Conservation (phyloP, 2,113 vertebrate genomes). For the Lasiurus borealis region DNA sequence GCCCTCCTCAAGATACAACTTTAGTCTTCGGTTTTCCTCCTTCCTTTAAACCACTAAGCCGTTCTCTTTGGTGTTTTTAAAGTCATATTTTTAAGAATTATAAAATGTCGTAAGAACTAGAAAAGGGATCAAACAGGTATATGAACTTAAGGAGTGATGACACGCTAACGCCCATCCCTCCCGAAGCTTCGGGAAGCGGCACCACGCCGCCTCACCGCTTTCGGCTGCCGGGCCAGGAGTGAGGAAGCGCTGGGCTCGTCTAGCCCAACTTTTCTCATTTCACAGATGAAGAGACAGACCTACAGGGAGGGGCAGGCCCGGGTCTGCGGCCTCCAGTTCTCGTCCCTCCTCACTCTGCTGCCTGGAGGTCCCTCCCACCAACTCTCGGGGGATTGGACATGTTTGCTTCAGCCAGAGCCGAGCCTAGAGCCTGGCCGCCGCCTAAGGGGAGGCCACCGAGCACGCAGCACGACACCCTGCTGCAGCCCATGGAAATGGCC, state of each 20-base stretch:
- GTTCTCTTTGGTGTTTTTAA: not conserved
- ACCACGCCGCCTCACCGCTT: not conserved
- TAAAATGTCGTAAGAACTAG: not conserved
- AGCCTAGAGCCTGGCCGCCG: not conserved
- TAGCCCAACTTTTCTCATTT: not conserved
- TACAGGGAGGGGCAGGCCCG: not conserved
- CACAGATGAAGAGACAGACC: not conserved
- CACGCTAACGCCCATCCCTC: not conserved
- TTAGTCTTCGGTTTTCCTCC: not conserved
- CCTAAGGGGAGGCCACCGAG: not conserved
- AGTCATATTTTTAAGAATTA: not conserved
- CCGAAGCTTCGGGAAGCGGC: not conserved
- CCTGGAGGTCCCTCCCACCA: not conserved
- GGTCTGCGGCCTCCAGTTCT: rapidly evolving
- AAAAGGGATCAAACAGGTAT: not conserved
- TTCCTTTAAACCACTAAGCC: not conserved
- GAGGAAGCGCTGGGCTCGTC: not conserved
- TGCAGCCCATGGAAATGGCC: not conserved
- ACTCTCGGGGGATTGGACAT: not conserved
- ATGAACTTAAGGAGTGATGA: not conserved
- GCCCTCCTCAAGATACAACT: not conserved
- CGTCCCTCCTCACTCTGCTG: not conserved
- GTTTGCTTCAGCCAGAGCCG: not conserved
- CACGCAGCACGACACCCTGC: not conserved
- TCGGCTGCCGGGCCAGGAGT: not conserved